Base-by-base conservation (phyloP, 2,888 invertebrate genomes). In the Agonopterix arenella region DNA sequence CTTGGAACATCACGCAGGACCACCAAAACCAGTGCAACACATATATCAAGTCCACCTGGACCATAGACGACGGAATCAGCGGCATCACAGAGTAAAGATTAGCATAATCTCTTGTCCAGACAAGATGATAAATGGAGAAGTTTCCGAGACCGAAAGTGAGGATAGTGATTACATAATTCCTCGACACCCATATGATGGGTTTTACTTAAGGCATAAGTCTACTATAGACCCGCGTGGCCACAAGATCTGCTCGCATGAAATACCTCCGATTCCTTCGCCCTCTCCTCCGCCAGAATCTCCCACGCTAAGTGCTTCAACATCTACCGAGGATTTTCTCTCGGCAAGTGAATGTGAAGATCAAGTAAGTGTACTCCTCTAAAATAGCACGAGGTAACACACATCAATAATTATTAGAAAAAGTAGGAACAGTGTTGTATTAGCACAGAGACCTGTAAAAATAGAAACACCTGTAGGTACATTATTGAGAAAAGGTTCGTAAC, bases 111-210 rank as follows among this genome's bases (percentile, higher is more conserved):
- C 58, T 45, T 49, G 53, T 36, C 52, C 58, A 13, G 56, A 57
- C 41, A 60, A 43, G 55, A 55, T 61, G 28, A 53, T 69, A 49
- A 84, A 84, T 62, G 84, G 82, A 42, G 64, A 76, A 55, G 53
- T 66, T 9, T 75, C 77, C 4, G 80, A 76, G 41, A 60, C 61
- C 37, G 84, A 84, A 44, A 70, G 70, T 62, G 78, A 79, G 38
- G 64, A 63, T 56, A 28, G 28, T 7, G 84, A 85, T 45, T 82
- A 82, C 51, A 64, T 78, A 49, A 68, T 69, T 49, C 89, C 89
- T n/a, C 76, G 89, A 54, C 90, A 90, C 59, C 89, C 89, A 4
- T 90, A 90, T 53, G 90, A 90, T 60, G 85, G 82, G 13, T 90
- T 78, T 63, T 90, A 89, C 56, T 72, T 90, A 60, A 76, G 80